A percentile compares a stretch with the other conserved stretches of the same genome.
These are phyloP conservation scores for Bimastos eiseni DNA, from an alignment of 2,888 invertebrate genomes.

Conservation along the genomic window DNA sequence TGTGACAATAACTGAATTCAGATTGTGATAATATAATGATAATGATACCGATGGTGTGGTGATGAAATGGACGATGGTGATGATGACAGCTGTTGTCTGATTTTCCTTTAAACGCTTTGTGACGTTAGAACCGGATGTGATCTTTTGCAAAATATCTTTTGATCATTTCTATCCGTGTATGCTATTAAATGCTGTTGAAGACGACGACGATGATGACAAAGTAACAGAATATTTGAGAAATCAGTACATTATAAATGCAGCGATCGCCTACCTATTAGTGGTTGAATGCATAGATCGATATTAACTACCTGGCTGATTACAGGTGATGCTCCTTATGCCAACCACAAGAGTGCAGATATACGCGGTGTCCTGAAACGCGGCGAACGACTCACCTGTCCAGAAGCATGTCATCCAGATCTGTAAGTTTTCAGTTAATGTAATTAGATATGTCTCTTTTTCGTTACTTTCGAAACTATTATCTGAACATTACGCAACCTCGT, in stretches of 20 bases:
- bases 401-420: slow-evolving; percentile 25
- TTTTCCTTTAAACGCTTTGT: no score
- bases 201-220: not conserved
- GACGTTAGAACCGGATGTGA: no score
- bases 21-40: not conserved
- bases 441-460: not conserved
- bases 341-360: slow-evolving; percentile 24
- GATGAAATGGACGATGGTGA: not conserved
- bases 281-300: no score
- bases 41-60: not conserved
- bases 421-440: not conserved
- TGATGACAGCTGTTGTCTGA: not conserved
- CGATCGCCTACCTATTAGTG: no score
- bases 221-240: not conserved
- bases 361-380: slow-evolving; percentile 19
- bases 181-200: no score
- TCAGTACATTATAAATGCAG: no score
- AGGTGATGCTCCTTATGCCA: slow-evolving; percentile 28
- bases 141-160: no score
- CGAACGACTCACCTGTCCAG: slow-evolving; percentile 21
- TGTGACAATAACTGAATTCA: not conserved
- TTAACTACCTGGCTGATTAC: not conserved
- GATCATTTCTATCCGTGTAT: no score
- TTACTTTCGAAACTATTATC: not conserved
- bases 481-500: not conserved